These are phyloP conservation scores for Cepphus grylle DNA, from an alignment of 2,113 vertebrate species.

Conservation along the genomic window DNA sequence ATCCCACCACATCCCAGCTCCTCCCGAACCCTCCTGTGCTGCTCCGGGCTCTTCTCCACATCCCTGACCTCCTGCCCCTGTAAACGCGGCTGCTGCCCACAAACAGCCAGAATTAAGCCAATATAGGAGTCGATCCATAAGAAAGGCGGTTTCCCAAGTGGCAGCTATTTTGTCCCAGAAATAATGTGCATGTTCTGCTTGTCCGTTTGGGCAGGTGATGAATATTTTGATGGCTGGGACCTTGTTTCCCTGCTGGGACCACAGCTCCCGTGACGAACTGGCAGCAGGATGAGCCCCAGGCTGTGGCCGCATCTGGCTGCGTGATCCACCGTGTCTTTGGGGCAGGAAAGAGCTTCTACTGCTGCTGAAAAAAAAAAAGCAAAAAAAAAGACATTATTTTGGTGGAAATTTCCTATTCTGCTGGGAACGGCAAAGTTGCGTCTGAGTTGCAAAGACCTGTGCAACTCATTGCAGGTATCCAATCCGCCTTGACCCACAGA, in stretches of 20 bases:
- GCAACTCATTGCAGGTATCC: neutral
- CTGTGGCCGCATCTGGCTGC: neutral
- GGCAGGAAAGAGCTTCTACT: neutral
- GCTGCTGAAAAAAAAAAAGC: neutral
- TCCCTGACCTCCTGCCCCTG: neutral
- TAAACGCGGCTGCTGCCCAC: neutral
- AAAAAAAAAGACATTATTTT: neutral
- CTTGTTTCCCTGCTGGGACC: neutral
- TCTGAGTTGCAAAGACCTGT: neutral
- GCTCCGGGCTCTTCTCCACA: neutral
- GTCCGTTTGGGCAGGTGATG: neutral
- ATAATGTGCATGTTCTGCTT: neutral
- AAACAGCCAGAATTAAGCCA: neutral
- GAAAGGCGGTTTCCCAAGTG: neutral
- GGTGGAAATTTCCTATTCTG: neutral
- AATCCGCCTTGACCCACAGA: neutral
- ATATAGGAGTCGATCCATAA: rapidly evolving
- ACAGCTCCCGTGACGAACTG: neutral
- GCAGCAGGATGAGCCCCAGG: neutral
- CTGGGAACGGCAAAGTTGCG: neutral
- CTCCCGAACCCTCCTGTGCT: neutral
- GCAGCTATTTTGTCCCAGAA: neutral
- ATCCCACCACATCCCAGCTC: neutral
- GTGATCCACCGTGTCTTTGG: neutral
- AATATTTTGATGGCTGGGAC: neutral